These are phyloP conservation scores for Drosophila limbata DNA, from an alignment of 2,888 invertebrate species.

Conservation along the genomic window DNA sequence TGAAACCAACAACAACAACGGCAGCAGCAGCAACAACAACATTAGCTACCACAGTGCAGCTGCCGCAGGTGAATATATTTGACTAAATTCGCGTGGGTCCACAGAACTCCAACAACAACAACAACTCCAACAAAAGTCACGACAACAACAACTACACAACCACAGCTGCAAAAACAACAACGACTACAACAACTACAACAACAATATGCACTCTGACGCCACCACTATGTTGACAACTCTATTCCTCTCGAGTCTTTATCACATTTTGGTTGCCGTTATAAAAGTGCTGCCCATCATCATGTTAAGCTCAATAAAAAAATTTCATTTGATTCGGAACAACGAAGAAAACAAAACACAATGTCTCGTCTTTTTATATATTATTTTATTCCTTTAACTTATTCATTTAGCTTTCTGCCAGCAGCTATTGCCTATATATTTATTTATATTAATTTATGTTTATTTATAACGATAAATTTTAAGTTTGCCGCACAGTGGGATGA, in stretches of 20 bases:
- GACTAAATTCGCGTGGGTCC: conserved; percentile 75
- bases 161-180: conserved; percentile 18
- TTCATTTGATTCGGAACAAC: conserved; percentile 65
- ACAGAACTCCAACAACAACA: conserved; percentile 46
- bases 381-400: conserved; percentile 15
- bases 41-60: conserved; percentile 50
- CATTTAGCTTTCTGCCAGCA: conserved; percentile 9
- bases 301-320: conserved; percentile 63
- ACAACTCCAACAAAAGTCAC: conserved; percentile 33
- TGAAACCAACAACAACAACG: conserved; percentile 42
- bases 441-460: conserved; percentile 26
- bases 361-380: conserved; percentile 43
- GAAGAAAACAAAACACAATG: conserved; percentile 46
- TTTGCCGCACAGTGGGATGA: conserved; percentile 37
- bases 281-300: conserved; percentile 56
- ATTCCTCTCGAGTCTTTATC: conserved; percentile 38
- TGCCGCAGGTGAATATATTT: conserved; percentile 82
- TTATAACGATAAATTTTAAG: conserved; percentile 28
- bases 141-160: conserved; percentile 23
- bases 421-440: conserved; percentile 24
- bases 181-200: conserved; percentile 29
- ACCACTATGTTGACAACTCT: conserved; percentile 22
- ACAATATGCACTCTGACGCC: conserved; percentile 28
- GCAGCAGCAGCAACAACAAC: conserved; percentile 35
- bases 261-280: conserved; percentile 46